phyloP scores from a whole-genome alignment of 1,140 invertebrate genomes.

The Heliothis virescens region DNA sequence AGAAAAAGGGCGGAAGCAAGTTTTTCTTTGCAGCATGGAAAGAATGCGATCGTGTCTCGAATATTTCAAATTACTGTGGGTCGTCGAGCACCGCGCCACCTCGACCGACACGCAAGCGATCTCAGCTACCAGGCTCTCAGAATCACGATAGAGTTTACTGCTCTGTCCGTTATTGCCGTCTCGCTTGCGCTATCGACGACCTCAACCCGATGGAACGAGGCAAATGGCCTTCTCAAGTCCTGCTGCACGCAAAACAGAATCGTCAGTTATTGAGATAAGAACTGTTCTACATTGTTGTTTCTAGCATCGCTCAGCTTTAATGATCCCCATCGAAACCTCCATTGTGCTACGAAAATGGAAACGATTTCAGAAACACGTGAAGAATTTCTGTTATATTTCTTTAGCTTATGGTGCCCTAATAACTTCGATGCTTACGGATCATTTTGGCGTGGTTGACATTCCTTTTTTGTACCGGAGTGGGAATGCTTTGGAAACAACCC shows the following conservation, averaged over 20 bases:
- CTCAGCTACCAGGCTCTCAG: constrained; percentile 77
- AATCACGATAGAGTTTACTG: constrained; percentile 54
- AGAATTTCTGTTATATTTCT: constrained; percentile 75
- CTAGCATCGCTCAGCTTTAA: constrained; percentile 51
- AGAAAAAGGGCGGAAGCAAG: constrained; percentile 16
- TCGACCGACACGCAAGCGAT: constrained; percentile 84
- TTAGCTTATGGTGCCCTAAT: constrained; percentile 78
- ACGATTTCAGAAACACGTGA: constrained; percentile 68
- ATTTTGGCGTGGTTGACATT: constrained; percentile 83
- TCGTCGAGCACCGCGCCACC: constrained; percentile 59
- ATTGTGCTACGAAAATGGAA: constrained; percentile 69
- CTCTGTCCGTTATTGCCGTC: constrained; percentile 59
- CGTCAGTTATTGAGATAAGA: constrained; percentile 50
- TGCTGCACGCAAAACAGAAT: constrained; percentile 49
- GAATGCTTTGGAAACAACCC: constrained; percentile 48
- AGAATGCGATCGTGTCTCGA: constrained; percentile 43
- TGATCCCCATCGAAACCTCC: constrained; percentile 58
- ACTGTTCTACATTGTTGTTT: constrained; percentile 52
- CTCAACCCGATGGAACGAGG: constrained; percentile 57
- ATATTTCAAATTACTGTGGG: constrained; percentile 30
- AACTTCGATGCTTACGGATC: constrained; percentile 80
- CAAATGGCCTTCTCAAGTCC: constrained; percentile 55
- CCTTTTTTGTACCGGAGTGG: constrained; percentile 66
- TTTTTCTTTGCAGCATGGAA: constrained; percentile 14
- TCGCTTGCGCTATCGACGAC: constrained; percentile 64